Evolutionary conservation across 2,888 invertebrate genomes (phyloP).

Genomic region (Nomada fucata): DNA sequence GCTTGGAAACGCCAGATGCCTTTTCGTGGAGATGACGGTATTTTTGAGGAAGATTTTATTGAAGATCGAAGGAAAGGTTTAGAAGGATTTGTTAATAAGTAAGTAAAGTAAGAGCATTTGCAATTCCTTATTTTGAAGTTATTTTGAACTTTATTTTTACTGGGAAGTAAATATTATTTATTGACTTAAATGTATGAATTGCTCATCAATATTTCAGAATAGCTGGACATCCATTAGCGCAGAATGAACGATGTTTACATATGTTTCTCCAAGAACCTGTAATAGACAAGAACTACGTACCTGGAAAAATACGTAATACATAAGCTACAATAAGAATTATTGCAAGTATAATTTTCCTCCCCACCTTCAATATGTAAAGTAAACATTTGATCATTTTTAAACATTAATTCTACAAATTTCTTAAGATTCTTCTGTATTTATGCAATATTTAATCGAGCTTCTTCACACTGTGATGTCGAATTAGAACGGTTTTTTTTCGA

Average conservation of each 20-base stretch:
- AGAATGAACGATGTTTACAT: constrained; percentile 99
- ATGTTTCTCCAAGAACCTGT: constrained; percentile 99
- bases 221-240: constrained; percentile 99
- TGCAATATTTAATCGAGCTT: constrained; percentile 60
- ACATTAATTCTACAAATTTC: constrained; percentile 52
- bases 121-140: not conserved
- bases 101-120: constrained; percentile 78
- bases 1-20: constrained; percentile 99
- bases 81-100: constrained; percentile 99
- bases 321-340: constrained; percentile 84
- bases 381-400: constrained; percentile 62
- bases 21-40: constrained; percentile 99
- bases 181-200: no score
- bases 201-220: constrained; percentile 87
- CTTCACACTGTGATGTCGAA: constrained; percentile 54
- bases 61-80: constrained; percentile 99
- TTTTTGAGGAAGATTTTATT: constrained; percentile 99
- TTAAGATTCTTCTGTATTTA: constrained; percentile 57
- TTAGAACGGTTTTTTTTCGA: constrained; percentile 41
- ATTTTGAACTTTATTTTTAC: no score
- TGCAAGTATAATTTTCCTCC: constrained; percentile 67
- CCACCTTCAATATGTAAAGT: constrained; percentile 62
- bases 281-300: constrained; percentile 99
- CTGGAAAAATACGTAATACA: constrained; percentile 99
- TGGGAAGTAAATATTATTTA: no score